Percentiles rank a stretch among this genome's conserved stretches.
Conservation (phyloP, 1,140 invertebrate species). For the Antheraea mylitta region DNA sequence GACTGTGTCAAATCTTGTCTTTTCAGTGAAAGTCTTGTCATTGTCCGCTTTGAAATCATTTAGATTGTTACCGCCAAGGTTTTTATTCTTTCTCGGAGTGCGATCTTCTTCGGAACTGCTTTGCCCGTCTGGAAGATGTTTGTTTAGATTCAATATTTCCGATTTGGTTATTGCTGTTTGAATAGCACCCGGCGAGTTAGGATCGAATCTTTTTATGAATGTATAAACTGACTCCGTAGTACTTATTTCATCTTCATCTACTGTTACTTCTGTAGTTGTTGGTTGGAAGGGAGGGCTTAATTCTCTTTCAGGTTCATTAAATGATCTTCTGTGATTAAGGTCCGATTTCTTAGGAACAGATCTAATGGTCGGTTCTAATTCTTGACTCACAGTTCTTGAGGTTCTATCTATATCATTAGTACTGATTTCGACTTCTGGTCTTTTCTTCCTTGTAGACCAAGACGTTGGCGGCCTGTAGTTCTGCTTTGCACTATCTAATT, state of each 20-base stretch:
- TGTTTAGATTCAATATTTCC: constrained; percentile 61
- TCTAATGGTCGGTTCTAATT: constrained; percentile 29
- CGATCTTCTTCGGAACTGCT: constrained; percentile 61
- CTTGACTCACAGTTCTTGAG: constrained; percentile 33
- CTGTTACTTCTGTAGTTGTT: constrained; percentile 36
- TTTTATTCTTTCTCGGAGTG: constrained; percentile 55
- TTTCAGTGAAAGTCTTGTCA: constrained; percentile 40
- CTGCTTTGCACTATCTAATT: constrained; percentile 52
- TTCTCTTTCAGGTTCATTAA: constrained; percentile 30
- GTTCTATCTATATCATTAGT: constrained; percentile 24
- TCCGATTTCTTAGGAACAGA: constrained; percentile 24
- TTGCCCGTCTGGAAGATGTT: constrained; percentile 58
- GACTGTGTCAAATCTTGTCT: constrained; percentile 48
- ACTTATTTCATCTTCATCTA: constrained; percentile 33
- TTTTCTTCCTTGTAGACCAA: constrained; percentile 44
- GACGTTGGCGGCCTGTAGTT: constrained; percentile 52
- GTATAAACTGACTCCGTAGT: constrained; percentile 52
- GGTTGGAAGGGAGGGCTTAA: constrained; percentile 41
- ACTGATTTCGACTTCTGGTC: constrained; percentile 15
- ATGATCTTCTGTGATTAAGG: constrained; percentile 11
- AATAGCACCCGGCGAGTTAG: constrained; percentile 56
- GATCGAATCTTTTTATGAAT: constrained; percentile 74
- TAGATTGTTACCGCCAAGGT: constrained; percentile 42
- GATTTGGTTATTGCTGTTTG: constrained; percentile 63
- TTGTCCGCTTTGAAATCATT: constrained; percentile 50